Evolutionary conservation across 2,888 invertebrate species (phyloP).

Genomic region (Eupeodes luniger): DNA sequence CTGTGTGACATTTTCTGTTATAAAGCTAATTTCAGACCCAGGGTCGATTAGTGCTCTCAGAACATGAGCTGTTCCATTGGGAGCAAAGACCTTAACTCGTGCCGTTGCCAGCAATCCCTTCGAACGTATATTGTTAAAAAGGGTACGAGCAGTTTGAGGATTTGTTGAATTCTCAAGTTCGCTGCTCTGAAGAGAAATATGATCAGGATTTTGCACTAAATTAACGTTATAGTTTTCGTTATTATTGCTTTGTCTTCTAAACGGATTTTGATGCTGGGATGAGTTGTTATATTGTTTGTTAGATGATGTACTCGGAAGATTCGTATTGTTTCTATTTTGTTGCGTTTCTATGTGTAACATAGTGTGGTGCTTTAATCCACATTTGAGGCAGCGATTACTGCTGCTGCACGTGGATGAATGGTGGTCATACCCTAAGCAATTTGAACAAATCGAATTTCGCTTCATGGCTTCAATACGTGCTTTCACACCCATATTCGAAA

Average conservation of each 20-base stretch:
- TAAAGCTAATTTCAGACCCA: background rate
- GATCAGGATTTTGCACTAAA: conserved; percentile 6
- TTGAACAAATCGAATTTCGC: background rate
- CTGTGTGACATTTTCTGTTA: background rate
- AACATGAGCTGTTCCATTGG: background rate
- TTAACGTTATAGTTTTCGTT: conserved; percentile 22
- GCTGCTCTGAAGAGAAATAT: background rate
- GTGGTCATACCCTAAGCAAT: no score
- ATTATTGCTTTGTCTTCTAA: background rate
- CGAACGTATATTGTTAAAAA: conserved; percentile 23
- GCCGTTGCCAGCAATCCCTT: conserved; percentile 11
- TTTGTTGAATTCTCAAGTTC: background rate
- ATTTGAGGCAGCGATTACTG: no score
- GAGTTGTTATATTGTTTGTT: background rate
- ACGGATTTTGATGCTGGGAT: background rate
- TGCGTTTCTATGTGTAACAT: background rate
- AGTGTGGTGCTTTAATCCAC: no score
- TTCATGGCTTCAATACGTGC: conserved; percentile 4
- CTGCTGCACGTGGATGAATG: no score
- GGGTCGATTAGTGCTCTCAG: conserved; percentile 19
- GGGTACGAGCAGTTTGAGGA: background rate
- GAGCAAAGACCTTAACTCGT: background rate
- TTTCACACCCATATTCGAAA: conserved; percentile 9
- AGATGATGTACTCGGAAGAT: background rate
- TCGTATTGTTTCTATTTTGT: conserved; percentile 8